phyloP scores from a whole-genome alignment of 2,888 invertebrate species.

The Caenorhabditis sinica region DNA sequence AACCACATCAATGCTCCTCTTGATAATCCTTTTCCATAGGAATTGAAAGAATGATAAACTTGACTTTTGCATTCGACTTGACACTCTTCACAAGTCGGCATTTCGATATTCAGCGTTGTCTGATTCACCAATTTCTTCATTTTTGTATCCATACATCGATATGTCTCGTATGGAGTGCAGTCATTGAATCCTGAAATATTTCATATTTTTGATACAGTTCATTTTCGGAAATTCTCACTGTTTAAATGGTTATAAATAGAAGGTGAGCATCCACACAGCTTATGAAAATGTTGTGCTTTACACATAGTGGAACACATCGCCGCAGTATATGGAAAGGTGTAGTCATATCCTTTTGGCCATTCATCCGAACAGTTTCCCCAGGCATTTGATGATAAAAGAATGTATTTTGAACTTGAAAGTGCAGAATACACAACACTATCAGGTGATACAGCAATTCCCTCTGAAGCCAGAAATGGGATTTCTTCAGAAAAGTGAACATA shows the following conservation, averaged over 20 bases:
- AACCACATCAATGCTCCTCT: slow-evolving; percentile 77
- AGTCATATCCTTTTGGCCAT: slow-evolving; percentile 70
- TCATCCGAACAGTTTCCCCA: slow-evolving; percentile 77
- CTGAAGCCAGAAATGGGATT: slow-evolving; percentile 76
- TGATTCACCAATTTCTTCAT: slow-evolving; percentile 57
- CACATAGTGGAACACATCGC: slow-evolving; percentile 74
- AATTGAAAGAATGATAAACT: slow-evolving; percentile 81
- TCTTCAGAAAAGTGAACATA: slow-evolving; percentile 78
- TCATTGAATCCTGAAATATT: slow-evolving; percentile 64
- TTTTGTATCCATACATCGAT: slow-evolving; percentile 68
- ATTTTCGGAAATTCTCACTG: slow-evolving; percentile 13
- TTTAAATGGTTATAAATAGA: slow-evolving; percentile 72
- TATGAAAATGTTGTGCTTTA: slow-evolving; percentile 70
- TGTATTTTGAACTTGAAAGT: slow-evolving; percentile 70
- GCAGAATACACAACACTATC: slow-evolving; percentile 73
- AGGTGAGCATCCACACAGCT: slow-evolving; percentile 74
- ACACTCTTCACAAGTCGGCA: slow-evolving; percentile 70
- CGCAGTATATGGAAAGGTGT: slow-evolving; percentile 65
- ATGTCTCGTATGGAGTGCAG: slow-evolving; percentile 72
- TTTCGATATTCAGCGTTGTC: slow-evolving; percentile 61
- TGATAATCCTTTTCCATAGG: slow-evolving; percentile 79
- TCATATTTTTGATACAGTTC: background rate
- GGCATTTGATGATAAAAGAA: slow-evolving; percentile 66
- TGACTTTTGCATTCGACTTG: slow-evolving; percentile 73
- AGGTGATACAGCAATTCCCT: slow-evolving; percentile 81